phyloP scores from a whole-genome alignment of 64 coral and sea anemone species.

The Stichodactyla mertensii region DNA sequence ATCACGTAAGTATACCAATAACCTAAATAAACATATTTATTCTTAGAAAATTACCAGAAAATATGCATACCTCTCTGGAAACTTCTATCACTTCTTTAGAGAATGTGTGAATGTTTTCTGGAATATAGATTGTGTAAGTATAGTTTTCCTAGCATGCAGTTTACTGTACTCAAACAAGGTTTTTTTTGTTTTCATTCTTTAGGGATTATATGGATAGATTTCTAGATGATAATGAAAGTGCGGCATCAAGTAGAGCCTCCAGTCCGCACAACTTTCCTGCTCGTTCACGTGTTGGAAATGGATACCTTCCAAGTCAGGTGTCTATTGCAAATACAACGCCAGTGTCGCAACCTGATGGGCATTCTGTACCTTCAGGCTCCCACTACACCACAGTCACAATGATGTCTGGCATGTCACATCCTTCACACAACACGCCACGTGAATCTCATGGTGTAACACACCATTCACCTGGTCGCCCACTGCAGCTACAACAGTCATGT shows the following conservation, averaged over 20 bases:
- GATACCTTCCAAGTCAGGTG: conserved; percentile 37
- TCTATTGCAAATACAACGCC: not conserved
- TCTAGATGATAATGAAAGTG: conserved; percentile 97
- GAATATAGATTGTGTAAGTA: too few relatives aligned
- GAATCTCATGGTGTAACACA: not conserved
- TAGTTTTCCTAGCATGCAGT: not conserved
- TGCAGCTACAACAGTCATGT: conserved; percentile 62
- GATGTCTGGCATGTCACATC: conserved; percentile 25
- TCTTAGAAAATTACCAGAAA: too few relatives aligned
- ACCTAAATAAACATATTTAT: too few relatives aligned
- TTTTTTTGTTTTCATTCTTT: not conserved
- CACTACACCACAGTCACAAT: conserved; percentile 44
- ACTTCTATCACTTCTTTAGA: too few relatives aligned
- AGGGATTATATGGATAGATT: conserved; percentile 99
- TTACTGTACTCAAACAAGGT: not conserved
- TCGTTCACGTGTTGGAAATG: conserved; percentile 64
- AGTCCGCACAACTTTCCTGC: conserved; percentile 83
- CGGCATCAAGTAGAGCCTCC: conserved; percentile 90
- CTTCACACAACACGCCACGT: not conserved
- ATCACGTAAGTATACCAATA: conserved; percentile 83
- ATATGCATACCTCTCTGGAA: too few relatives aligned
- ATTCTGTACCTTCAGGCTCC: conserved; percentile 49
- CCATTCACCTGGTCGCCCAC: not conserved
- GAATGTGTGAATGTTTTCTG: too few relatives aligned
- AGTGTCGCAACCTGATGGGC: conserved; percentile 29